phyloP scores from a whole-genome alignment of 2,888 invertebrate species.

The Cheilosia impressa region DNA sequence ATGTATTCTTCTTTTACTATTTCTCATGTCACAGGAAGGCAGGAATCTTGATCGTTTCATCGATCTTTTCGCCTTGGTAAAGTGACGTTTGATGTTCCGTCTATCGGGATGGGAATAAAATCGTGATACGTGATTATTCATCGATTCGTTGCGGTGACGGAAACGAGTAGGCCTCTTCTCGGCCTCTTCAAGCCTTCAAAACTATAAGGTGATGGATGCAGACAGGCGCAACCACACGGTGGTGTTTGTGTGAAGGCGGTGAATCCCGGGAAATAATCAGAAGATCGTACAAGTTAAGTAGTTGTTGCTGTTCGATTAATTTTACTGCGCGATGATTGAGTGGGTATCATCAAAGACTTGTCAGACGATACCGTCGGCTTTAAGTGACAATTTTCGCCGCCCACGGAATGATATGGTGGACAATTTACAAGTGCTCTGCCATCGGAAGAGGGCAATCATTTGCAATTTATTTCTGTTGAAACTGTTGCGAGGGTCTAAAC shows the following conservation, averaged over 20 bases:
- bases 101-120: constrained; percentile 36
- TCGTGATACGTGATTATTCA: constrained; percentile 55
- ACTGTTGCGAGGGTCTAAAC: too few relatives aligned
- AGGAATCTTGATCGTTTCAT: constrained; percentile 23
- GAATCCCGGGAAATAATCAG: not conserved
- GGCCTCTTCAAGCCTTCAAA: not conserved
- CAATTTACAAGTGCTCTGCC: not conserved
- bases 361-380: constrained; percentile 3
- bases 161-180: constrained; percentile 46
- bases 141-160: constrained; percentile 49
- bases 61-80: constrained; percentile 35
- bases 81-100: constrained; percentile 63
- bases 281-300: constrained; percentile 14
- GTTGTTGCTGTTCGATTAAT: constrained; percentile 18
- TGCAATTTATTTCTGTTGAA: too few relatives aligned
- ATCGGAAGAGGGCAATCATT: too few relatives aligned
- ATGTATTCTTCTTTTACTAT: constrained; percentile 3
- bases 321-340: constrained; percentile 27
- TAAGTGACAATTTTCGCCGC: constrained; percentile 27
- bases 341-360: constrained; percentile 31
- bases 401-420: not conserved
- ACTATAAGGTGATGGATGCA: constrained; percentile 37
- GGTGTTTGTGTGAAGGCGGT: not conserved
- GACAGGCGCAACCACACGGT: constrained; percentile 3
- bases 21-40: constrained; percentile 1